Conservation (phyloP, 2,113 vertebrate genomes). For the Rhinoptilus africanus region DNA sequence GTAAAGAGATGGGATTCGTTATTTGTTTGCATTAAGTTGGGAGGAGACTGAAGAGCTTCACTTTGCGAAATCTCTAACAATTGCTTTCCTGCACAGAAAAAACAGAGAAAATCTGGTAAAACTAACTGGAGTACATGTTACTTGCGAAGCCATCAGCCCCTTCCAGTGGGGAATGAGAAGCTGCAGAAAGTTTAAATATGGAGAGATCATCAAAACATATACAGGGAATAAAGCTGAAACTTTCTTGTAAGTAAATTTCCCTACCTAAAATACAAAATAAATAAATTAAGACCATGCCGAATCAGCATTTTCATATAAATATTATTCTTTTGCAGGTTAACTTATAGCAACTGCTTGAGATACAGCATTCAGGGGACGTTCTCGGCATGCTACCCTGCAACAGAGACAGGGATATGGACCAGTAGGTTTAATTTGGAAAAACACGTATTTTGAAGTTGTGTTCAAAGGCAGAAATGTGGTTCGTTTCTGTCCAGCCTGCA, state of each 20-base stretch:
- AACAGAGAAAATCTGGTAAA: not conserved
- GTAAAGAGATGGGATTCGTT: not conserved
- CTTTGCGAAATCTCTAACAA: not conserved
- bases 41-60: not conserved
- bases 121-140: not conserved
- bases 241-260: not conserved
- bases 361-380: not conserved
- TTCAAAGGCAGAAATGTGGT: not conserved
- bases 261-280: not conserved
- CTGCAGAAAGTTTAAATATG: not conserved
- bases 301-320: not conserved
- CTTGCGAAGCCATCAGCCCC: not conserved
- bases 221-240: not conserved
- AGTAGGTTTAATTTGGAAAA: not conserved
- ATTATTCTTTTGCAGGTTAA: not conserved
- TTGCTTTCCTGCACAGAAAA: not conserved
- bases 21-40: rapidly evolving
- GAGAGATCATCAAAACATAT: not conserved
- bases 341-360: too few relatives aligned
- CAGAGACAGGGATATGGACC: not conserved
- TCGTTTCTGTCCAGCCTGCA: too few relatives aligned
- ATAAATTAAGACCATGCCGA: not conserved
- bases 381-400: not conserved
- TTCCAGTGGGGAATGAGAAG: not conserved
- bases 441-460: rapidly evolving